Conservation (phyloP, 2,113 vertebrate genomes). For the Pseudopodoces humilis region DNA sequence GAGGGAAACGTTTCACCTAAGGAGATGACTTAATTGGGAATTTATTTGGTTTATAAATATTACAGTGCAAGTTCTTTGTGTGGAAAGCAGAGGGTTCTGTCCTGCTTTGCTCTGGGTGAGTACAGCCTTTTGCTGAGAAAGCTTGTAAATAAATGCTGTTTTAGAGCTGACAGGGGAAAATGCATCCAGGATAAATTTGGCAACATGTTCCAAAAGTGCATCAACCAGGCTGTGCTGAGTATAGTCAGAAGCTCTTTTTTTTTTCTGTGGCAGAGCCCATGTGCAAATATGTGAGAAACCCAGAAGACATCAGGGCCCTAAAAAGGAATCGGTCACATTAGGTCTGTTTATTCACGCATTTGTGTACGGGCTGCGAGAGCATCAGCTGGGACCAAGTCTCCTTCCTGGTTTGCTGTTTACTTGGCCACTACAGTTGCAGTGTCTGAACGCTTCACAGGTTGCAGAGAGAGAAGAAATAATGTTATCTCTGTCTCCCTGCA, state of each 20-base stretch:
- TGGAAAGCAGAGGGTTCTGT: neutral
- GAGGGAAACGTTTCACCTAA: neutral
- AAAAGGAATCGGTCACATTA: neutral
- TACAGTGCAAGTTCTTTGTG: neutral
- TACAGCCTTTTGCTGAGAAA: constrained; percentile 9
- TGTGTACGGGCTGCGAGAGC: neutral
- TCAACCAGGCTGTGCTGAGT: neutral
- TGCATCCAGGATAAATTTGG: constrained; percentile 23
- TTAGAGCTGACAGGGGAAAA: neutral
- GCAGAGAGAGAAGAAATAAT: neutral
- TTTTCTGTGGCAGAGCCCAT: neutral
- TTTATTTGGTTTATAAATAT: neutral
- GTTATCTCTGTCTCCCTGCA: neutral
- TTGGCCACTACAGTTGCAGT: neutral
- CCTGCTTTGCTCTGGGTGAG: neutral
- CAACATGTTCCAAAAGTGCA: neutral
- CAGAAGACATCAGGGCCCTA: neutral
- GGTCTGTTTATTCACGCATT: neutral
- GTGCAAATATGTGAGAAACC: neutral
- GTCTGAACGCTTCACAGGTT: neutral
- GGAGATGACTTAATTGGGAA: neutral
- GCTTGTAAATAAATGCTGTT: neutral
- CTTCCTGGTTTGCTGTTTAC: neutral
- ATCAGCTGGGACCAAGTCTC: neutral
- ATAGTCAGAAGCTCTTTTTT: neutral